Conservation (phyloP, 2,888 invertebrate species). For the Acleris cristana region DNA sequence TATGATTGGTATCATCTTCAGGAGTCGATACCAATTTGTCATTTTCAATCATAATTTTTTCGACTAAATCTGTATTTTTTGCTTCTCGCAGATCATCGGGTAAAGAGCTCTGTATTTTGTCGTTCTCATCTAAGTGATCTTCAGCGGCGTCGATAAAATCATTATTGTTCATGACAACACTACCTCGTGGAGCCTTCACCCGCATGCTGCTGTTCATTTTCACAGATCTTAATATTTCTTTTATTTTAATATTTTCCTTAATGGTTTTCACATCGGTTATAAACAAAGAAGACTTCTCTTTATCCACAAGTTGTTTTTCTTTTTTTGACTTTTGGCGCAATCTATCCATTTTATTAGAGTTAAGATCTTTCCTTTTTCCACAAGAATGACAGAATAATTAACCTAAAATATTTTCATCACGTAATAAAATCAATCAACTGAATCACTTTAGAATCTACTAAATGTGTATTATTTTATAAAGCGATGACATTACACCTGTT, state of each 20-base stretch:
- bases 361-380: neutral
- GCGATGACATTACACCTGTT: conserved; percentile 63
- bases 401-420: conserved; percentile 33
- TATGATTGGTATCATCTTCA: conserved; percentile 39
- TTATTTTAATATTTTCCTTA: conserved; percentile 74
- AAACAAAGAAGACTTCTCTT: conserved; percentile 58
- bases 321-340: conserved; percentile 66
- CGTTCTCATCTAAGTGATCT: conserved; percentile 54
- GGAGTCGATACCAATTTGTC: neutral
- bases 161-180: conserved; percentile 69
- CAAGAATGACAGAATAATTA: conserved; percentile 6
- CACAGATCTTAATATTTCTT: conserved; percentile 71
- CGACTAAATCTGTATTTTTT: conserved; percentile 51
- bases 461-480: conserved; percentile 13
- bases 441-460: conserved; percentile 42
- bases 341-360: conserved; percentile 60
- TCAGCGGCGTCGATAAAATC: conserved; percentile 64
- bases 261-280: conserved; percentile 67
- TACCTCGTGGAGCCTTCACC: conserved; percentile 67
- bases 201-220: conserved; percentile 77
- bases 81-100: conserved; percentile 51
- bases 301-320: conserved; percentile 60
- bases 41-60: conserved; percentile 6
- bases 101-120: conserved; percentile 19
- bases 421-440: conserved; percentile 42